Percentiles rank a stretch among this genome's conserved stretches.
These are phyloP conservation scores for Notiomystis cincta DNA, from an alignment of 2,113 vertebrate genomes.

Conservation along the genomic window DNA sequence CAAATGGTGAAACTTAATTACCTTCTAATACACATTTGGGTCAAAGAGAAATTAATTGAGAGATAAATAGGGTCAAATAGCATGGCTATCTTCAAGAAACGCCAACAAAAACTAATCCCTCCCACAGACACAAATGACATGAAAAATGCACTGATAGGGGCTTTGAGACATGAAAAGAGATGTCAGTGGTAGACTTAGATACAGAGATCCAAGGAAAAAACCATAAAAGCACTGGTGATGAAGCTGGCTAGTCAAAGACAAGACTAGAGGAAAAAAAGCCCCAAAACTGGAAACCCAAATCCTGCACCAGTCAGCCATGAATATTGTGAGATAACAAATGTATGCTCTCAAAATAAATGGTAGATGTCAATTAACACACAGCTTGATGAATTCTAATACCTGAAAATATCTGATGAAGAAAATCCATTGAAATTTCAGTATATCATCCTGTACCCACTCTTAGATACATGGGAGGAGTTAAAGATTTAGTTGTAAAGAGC, in stretches of 20 bases:
- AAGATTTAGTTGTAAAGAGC: not conserved
- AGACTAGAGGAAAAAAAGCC: not conserved
- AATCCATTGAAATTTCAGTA: not conserved
- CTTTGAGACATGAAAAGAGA: not conserved
- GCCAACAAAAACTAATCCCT: not conserved
- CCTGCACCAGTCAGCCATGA: not conserved
- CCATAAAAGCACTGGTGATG: not conserved
- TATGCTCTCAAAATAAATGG: not conserved
- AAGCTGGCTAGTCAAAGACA: not conserved
- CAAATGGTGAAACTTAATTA: not conserved
- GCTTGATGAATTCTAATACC: not conserved
- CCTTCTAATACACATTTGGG: not conserved
- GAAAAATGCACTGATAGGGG: not conserved
- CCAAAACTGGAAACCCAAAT: not conserved
- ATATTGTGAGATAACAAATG: not conserved
- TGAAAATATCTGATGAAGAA: not conserved
- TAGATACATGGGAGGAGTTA: not conserved
- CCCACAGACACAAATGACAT: not conserved
- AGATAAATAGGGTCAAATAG: not conserved
- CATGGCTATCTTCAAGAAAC: not conserved
- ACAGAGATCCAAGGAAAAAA: not conserved
- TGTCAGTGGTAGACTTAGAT: not conserved
- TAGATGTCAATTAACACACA: not conserved
- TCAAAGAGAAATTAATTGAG: not conserved
- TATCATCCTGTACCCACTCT: not conserved